Evolutionary conservation across 2,888 invertebrate species (phyloP), one percentile per base, ranked within the genome.

Genomic region (Ectemnius lituratus): DNA sequence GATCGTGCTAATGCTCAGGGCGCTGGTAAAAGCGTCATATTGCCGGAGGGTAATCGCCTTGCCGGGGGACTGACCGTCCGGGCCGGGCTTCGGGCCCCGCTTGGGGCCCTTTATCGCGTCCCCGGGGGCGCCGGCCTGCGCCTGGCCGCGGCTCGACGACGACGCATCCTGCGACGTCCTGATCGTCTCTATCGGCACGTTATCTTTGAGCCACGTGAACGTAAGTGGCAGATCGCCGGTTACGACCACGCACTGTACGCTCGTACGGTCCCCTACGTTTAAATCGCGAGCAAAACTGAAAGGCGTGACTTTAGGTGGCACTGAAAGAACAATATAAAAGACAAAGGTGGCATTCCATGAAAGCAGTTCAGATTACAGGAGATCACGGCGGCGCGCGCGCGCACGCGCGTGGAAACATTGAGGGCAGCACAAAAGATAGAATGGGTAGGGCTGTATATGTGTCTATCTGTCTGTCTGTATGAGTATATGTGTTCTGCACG

Each of bases 181-280:
- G 75, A 80, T 77, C 83, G 88, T 85, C 83, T 91, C 89, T 84
- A 92, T 91, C 76, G 91, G 91, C 83, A 90, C 88, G 88, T 91
- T 93, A 90, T 94, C 93, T 91, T 94, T 94, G 61, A 93, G 91
- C 94, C 94, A 94, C 74, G 92, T 92, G 88, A 94, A 93, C 84
- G 91, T 92, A 84, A 94, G 92, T 76, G 94, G 94, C 85, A 94
- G 92, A 90, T 94, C 94, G 83, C 94, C 93, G 85, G 93, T 92
- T 83, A 92, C 92, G 88, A 93, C 93, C 86, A 93, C 92, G 90
- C 93, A 93, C 89, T 93, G 93, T 85, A 93, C 91, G 89, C 93
- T 93, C 83, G 93, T 93, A 84, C 93, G 92, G 89, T 93, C 93
- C 84, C 93, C 93, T 88, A 93, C 93, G 89, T 93, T 93, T 87